phyloP scores from a whole-genome alignment of 2,113 vertebrate genomes.

The Thomomys bottae region DNA sequence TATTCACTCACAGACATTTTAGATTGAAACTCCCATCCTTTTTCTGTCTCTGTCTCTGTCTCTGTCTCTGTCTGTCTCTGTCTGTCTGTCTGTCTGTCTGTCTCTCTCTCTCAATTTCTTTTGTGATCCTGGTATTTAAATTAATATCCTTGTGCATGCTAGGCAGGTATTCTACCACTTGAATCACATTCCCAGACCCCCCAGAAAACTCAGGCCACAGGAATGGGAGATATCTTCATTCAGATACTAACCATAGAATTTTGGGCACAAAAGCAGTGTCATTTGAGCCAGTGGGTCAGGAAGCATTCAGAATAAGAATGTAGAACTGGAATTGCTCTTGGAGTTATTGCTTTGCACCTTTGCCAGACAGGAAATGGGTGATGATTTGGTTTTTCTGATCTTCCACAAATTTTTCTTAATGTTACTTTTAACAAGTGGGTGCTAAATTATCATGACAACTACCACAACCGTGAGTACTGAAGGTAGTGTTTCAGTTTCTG shows the following conservation, averaged over 20 bases:
- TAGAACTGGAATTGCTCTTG: not conserved
- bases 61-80: too few species aligned
- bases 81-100: too few species aligned
- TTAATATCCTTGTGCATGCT: too few species aligned
- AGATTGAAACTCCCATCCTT: not conserved
- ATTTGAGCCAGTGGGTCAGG: not conserved
- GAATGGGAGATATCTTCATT: not conserved
- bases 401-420: constrained; percentile 8
- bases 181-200: too few species aligned
- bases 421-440: not conserved
- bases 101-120: too few species aligned
- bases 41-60: too few species aligned
- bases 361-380: constrained; percentile 35
- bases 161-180: too few species aligned
- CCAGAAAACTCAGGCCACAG: not conserved
- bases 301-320: not conserved
- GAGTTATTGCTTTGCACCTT: not conserved
- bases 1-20: not conserved
- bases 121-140: too few species aligned
- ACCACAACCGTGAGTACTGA: constrained; percentile 4
- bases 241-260: not conserved
- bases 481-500: not conserved
- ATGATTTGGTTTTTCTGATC: not conserved
- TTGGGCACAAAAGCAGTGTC: not conserved
- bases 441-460: not conserved